Percentiles rank a stretch among this genome's conserved stretches.
Conservation (phyloP, 2,888 invertebrate species). For the Autographa gamma region DNA sequence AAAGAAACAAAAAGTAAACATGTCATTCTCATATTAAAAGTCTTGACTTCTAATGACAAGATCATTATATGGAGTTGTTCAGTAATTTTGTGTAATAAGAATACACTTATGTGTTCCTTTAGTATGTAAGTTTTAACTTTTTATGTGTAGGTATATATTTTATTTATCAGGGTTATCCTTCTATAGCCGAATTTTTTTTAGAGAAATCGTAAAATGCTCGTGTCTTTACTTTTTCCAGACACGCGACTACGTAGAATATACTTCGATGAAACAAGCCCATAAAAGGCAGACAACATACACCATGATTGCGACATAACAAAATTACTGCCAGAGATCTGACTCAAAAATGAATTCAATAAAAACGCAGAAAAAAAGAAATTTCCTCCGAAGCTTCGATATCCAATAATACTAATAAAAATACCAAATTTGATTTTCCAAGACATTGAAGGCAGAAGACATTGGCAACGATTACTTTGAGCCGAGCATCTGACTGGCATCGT, state of each 20-base stretch:
- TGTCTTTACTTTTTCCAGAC: too few species aligned
- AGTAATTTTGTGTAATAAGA: too few species aligned
- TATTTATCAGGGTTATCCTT: neutral
- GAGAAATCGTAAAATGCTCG: too few species aligned
- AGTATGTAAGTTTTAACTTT: too few species aligned
- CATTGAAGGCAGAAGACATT: slow-evolving; percentile 6
- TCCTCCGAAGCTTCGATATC: slow-evolving; percentile 24
- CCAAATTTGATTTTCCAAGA: slow-evolving; percentile 28
- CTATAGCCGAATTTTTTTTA: too few species aligned
- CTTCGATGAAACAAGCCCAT: neutral
- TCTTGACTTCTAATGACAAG: neutral
- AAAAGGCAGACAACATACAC: slow-evolving; percentile 5
- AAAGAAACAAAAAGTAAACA: neutral
- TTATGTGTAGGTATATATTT: too few species aligned
- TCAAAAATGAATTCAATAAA: slow-evolving; percentile 46
- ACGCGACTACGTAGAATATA: neutral
- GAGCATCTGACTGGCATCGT: slow-evolving; percentile 8
- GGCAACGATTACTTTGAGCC: slow-evolving; percentile 19
- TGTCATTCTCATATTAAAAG: slow-evolving; percentile 1
- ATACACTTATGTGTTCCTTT: too few species aligned
- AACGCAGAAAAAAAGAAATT: slow-evolving; percentile 16
- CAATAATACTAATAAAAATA: slow-evolving; percentile 35
- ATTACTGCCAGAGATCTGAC: slow-evolving; percentile 32
- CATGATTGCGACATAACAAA: slow-evolving; percentile 40
- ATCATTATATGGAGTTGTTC: neutral